These are phyloP conservation scores for Schizaphis graminum DNA, from an alignment of 2,888 invertebrate species.

Conservation along the genomic window DNA sequence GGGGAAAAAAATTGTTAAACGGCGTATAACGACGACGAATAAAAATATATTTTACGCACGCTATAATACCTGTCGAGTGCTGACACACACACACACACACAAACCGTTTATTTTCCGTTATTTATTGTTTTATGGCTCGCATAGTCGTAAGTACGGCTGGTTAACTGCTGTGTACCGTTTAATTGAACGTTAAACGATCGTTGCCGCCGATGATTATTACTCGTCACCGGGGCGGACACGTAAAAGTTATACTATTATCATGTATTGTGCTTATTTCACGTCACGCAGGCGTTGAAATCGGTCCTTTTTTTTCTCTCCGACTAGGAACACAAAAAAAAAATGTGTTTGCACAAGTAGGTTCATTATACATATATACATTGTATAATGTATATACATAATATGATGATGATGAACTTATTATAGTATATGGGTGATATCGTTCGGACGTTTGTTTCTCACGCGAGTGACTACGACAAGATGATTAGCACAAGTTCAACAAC, in stretches of 20 bases:
- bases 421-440: not conserved
- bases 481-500: conserved; percentile 26
- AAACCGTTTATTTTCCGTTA: not conserved
- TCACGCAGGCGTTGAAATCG: not conserved
- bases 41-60: not conserved
- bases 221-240: no score
- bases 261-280: not conserved
- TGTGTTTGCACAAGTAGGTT: not conserved
- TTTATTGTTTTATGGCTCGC: not conserved
- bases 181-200: conserved; percentile 11
- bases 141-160: not conserved
- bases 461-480: no score
- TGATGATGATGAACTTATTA: not conserved
- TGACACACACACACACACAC: not conserved
- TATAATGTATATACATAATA: not conserved
- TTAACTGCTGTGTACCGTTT: not conserved
- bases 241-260: not conserved
- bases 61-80: no score
- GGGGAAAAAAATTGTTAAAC: not conserved
- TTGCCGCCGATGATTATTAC: not conserved
- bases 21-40: not conserved
- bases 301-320: not conserved
- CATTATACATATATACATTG: no score
- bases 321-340: not conserved
- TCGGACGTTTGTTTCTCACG: conserved; percentile 15